Percentiles rank a stretch among this genome's conserved stretches.
phyloP scores from a whole-genome alignment of 2,113 vertebrate species.

The Daboia siamensis region DNA sequence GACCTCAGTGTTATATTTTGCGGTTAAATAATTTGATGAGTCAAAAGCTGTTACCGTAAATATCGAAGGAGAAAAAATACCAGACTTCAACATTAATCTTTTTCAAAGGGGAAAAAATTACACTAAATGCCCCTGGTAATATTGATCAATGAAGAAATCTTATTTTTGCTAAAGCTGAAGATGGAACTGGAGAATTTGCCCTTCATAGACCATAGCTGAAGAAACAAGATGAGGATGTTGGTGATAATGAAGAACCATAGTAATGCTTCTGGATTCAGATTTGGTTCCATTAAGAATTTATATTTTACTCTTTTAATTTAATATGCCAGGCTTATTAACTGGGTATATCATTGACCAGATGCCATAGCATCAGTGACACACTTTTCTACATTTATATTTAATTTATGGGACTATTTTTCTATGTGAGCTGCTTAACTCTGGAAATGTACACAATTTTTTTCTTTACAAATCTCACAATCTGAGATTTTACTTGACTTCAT shows the following conservation, averaged over 20 bases:
- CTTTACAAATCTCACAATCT: background rate
- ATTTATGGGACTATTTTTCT: background rate
- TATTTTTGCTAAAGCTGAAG: background rate
- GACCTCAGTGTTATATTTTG: slow-evolving; percentile 54
- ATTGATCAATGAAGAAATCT: background rate
- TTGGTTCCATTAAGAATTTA: background rate
- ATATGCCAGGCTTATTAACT: background rate
- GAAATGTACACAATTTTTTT: background rate
- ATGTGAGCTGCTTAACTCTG: background rate
- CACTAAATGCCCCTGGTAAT: accelerated
- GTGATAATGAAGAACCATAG: background rate
- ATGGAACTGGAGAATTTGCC: accelerated
- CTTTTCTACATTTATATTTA: background rate
- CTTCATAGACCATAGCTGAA: accelerated
- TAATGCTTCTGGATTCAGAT: background rate
- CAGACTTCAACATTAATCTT: background rate
- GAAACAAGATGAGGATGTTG: background rate
- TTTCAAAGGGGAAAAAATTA: background rate
- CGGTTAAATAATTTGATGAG: slow-evolving; percentile 54
- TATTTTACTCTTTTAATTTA: background rate
- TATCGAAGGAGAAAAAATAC: slow-evolving; percentile 2
- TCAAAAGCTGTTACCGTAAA: slow-evolving; percentile 61
- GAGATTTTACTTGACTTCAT: background rate
- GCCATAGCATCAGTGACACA: background rate
- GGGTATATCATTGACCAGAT: background rate